These are phyloP conservation scores for Habropoda laboriosa DNA, from an alignment of 1,140 invertebrate species.

Conservation along the genomic window DNA sequence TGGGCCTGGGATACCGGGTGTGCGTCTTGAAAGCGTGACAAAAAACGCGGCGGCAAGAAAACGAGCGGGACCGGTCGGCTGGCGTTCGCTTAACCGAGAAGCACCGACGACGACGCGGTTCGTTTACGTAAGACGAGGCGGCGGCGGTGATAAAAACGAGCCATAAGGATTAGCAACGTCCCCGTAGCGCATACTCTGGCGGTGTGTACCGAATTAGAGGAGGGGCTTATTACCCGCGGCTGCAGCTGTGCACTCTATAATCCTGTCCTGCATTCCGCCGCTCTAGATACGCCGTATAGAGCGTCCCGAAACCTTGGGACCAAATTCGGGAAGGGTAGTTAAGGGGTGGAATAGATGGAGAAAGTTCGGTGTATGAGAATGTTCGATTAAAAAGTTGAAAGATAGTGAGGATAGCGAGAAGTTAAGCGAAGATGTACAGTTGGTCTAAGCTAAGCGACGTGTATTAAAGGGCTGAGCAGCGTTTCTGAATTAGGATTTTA, in stretches of 20 bases:
- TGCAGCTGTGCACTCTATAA: constrained; percentile 69
- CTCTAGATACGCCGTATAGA: not conserved
- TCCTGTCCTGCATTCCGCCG: constrained; percentile 48
- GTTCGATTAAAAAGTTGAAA: too few species aligned
- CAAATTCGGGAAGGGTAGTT: too few species aligned
- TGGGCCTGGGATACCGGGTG: too few species aligned
- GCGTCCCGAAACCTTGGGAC: too few species aligned
- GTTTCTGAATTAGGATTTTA: too few species aligned
- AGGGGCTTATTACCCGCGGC: constrained; percentile 68
- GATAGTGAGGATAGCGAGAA: too few species aligned
- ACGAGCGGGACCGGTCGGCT: not conserved
- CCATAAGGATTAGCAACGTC: constrained; percentile 47
- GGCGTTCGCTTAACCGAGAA: not conserved
- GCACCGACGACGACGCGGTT: constrained; percentile 3
- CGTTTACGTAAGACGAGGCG: constrained; percentile 56
- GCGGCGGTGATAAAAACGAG: constrained; percentile 47
- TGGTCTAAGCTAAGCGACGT: too few species aligned
- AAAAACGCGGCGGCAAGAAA: not conserved
- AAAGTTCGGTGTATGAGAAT: too few species aligned
- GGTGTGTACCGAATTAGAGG: constrained; percentile 63
- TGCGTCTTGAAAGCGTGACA: not conserved
- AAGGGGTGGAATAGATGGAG: too few species aligned
- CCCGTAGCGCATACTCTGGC: constrained; percentile 6
- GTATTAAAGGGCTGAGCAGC: too few species aligned
- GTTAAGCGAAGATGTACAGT: too few species aligned